Conservation (phyloP, 2,113 vertebrate genomes). For the Bothrops jararaca region DNA sequence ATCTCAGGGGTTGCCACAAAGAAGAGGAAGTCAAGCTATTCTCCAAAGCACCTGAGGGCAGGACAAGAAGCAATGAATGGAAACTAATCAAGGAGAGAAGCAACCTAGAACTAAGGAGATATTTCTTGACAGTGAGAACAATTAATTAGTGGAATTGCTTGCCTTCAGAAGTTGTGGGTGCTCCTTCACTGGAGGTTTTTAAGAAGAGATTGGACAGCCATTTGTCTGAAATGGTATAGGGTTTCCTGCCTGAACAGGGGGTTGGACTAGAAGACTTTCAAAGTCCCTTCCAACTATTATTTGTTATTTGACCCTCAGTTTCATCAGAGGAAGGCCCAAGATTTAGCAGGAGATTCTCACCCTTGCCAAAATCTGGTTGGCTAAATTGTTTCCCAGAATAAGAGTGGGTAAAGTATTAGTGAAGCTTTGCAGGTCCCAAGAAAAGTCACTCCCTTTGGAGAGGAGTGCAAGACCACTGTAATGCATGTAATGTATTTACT, state of each 20-base stretch:
- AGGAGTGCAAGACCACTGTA: constrained; percentile 30
- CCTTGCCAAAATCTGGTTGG: constrained; percentile 25
- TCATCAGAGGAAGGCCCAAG: background rate
- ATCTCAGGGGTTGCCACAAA: background rate
- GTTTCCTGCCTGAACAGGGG: background rate
- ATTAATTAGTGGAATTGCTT: background rate
- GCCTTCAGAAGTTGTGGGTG: background rate
- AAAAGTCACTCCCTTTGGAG: constrained; percentile 12
- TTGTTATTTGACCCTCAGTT: background rate
- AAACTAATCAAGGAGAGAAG: background rate
- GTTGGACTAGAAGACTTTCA: background rate
- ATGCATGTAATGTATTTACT: constrained; percentile 24
- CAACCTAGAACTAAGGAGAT: background rate
- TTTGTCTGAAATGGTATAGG: background rate
- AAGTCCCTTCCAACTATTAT: background rate
- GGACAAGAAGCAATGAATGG: background rate
- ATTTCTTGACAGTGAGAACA: background rate
- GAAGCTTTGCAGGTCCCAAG: background rate
- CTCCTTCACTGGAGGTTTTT: background rate
- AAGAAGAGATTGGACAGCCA: background rate
- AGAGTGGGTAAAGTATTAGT: constrained; percentile 30
- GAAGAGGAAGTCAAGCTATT: background rate
- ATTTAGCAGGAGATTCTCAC: background rate
- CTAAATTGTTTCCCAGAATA: constrained; percentile 31
- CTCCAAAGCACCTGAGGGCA: background rate